phyloP scores from a whole-genome alignment of 1,140 invertebrate species.

The Araneus ventricosus region DNA sequence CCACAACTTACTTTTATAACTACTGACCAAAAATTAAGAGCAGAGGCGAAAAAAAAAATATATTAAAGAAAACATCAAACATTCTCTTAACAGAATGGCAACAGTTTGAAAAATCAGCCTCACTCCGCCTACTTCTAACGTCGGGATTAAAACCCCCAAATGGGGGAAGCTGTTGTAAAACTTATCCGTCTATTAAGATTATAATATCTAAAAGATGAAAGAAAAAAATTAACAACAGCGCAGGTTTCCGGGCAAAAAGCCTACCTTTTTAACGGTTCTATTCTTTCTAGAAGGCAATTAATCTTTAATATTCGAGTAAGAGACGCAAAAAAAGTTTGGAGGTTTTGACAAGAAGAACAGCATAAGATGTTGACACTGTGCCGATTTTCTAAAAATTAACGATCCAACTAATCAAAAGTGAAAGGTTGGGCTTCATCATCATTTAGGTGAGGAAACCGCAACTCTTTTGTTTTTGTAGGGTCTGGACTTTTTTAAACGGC shows the following conservation, averaged over 20 bases:
- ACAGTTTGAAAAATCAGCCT: constrained; percentile 58
- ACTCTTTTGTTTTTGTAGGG: constrained; percentile 39
- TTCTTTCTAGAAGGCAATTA: constrained; percentile 67
- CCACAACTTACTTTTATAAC: constrained; percentile 47
- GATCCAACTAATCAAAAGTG: constrained; percentile 72
- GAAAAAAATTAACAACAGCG: constrained; percentile 35
- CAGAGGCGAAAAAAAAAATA: background rate
- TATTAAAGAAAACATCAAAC: constrained; percentile 53
- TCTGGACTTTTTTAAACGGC: constrained; percentile 29
- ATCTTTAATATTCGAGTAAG: constrained; percentile 63
- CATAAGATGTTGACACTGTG: constrained; percentile 68
- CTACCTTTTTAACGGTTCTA: constrained; percentile 68
- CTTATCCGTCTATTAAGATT: constrained; percentile 61
- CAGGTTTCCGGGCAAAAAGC: constrained; percentile 55
- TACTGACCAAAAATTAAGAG: constrained; percentile 33
- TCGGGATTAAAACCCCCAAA: background rate
- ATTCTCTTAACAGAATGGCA: constrained; percentile 43
- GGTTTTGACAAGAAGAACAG: constrained; percentile 55
- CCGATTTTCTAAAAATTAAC: constrained; percentile 72
- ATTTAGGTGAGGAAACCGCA: constrained; percentile 18
- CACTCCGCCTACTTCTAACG: constrained; percentile 56
- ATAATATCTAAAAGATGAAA: constrained; percentile 34
- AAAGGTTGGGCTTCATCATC: constrained; percentile 60
- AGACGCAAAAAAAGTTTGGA: background rate
- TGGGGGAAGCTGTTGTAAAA: constrained; percentile 6